Conservation (phyloP, 1,140 invertebrate genomes). For the Leptinotarsa texana region DNA sequence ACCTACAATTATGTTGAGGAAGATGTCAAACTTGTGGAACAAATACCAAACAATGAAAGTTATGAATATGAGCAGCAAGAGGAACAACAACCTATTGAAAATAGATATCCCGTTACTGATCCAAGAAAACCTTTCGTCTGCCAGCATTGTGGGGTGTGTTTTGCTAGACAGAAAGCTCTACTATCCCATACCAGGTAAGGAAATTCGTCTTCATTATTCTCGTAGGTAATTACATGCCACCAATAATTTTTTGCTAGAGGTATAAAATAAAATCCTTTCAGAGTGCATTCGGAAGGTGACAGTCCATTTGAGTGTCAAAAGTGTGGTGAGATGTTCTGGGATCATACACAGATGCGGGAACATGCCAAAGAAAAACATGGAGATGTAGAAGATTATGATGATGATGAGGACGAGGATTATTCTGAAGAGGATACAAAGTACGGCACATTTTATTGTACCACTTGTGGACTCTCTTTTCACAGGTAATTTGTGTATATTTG, state of each 20-base stretch:
- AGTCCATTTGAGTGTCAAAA: slow-evolving; percentile 75
- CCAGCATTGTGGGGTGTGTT: slow-evolving; percentile 76
- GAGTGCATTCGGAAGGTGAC: slow-evolving; percentile 62
- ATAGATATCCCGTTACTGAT: slow-evolving; percentile 68
- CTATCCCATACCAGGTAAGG: slow-evolving; percentile 67
- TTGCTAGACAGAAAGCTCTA: slow-evolving; percentile 78
- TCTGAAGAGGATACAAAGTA: slow-evolving; percentile 67
- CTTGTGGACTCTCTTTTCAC: slow-evolving; percentile 76
- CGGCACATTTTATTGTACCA: slow-evolving; percentile 74
- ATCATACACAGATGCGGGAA: slow-evolving; percentile 66
- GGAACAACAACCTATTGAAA: slow-evolving; percentile 49
- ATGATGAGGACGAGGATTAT: slow-evolving; percentile 60
- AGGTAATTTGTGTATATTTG: slow-evolving; percentile 31
- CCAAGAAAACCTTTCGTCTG: slow-evolving; percentile 78
- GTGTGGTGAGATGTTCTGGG: slow-evolving; percentile 80
- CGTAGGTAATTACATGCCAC: no score
- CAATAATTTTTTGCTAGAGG: no score
- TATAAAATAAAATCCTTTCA: slow-evolving; percentile 56
- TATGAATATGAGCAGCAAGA: slow-evolving; percentile 31
- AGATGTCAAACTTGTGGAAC: slow-evolving; percentile 57
- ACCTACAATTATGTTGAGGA: slow-evolving; percentile 58
- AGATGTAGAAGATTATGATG: slow-evolving; percentile 54
- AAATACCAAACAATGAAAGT: slow-evolving; percentile 52
- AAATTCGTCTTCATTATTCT: background rate
- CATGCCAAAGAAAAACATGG: slow-evolving; percentile 62